A percentile compares a stretch with the other conserved stretches of the same genome.
Conservation (phyloP, 1,140 invertebrate genomes). For the Hermetia illucens region DNA sequence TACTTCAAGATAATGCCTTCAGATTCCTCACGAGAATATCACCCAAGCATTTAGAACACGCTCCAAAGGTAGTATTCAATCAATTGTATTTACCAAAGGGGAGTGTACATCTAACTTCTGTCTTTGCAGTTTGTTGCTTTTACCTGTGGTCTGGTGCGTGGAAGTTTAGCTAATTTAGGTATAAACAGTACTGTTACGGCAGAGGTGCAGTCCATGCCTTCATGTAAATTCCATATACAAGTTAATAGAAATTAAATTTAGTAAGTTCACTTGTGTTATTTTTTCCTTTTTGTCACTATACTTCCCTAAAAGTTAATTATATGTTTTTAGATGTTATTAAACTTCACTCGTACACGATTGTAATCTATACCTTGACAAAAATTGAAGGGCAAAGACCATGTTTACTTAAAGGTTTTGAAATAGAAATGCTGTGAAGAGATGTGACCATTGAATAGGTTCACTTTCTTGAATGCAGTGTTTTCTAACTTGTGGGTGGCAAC, state of each 20-base stretch:
- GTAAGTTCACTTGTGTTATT: too few relatives aligned
- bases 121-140: conserved; percentile 74
- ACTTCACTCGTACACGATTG: too few relatives aligned
- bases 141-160: conserved; percentile 89
- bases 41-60: conserved; percentile 79
- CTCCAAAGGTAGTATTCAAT: conserved; percentile 52
- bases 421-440: too few relatives aligned
- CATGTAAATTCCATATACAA: conserved; percentile 89
- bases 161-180: conserved; percentile 86
- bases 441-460: too few relatives aligned
- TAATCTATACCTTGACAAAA: too few relatives aligned
- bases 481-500: too few relatives aligned
- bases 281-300: too few relatives aligned
- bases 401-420: too few relatives aligned
- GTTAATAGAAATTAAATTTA: conserved; percentile 49
- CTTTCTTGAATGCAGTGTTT: too few relatives aligned
- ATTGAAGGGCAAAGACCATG: too few relatives aligned
- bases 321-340: too few relatives aligned
- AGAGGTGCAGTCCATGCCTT: conserved; percentile 83
- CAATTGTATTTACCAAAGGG: conserved; percentile 3
- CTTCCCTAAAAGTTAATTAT: too few relatives aligned
- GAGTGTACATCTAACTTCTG: conserved; percentile 6
- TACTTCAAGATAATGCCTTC: conserved; percentile 94
- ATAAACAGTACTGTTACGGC: conserved; percentile 89
- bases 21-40: conserved; percentile 80